Conservation (phyloP, 2,888 invertebrate genomes). For the Atherix ibis region DNA sequence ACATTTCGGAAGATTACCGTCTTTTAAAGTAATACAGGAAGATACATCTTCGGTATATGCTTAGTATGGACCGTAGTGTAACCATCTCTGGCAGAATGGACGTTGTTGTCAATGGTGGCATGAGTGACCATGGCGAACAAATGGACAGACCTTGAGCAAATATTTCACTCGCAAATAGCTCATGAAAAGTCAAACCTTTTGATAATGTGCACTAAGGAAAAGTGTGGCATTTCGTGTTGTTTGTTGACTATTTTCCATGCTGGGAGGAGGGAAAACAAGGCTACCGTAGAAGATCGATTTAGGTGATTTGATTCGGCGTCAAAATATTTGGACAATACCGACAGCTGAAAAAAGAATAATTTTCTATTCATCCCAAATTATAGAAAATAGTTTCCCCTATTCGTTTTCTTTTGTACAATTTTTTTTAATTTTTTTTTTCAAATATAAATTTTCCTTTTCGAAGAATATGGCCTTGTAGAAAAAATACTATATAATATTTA, state of each 20-base stretch:
- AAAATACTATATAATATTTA: too few species aligned
- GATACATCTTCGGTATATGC: neutral
- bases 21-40: neutral
- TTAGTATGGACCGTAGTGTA: too few species aligned
- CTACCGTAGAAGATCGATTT: conserved; percentile 10
- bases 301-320: conserved; percentile 8
- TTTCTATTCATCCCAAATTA: too few species aligned
- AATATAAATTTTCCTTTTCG: too few species aligned
- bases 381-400: too few species aligned
- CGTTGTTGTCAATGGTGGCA: too few species aligned
- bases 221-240: conserved; percentile 7
- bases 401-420: neutral
- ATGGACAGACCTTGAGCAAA: neutral
- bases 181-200: neutral
- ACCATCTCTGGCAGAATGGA: too few species aligned
- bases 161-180: neutral
- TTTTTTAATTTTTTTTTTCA: neutral
- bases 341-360: too few species aligned
- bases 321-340: conserved; percentile 8
- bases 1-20: neutral
- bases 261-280: conserved; percentile 3
- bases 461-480: too few species aligned
- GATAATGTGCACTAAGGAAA: neutral
- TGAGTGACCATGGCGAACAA: too few species aligned
- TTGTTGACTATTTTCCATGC: neutral